Base-by-base conservation (phyloP, 1,140 invertebrate species). In the Drosophila simulans region DNA sequence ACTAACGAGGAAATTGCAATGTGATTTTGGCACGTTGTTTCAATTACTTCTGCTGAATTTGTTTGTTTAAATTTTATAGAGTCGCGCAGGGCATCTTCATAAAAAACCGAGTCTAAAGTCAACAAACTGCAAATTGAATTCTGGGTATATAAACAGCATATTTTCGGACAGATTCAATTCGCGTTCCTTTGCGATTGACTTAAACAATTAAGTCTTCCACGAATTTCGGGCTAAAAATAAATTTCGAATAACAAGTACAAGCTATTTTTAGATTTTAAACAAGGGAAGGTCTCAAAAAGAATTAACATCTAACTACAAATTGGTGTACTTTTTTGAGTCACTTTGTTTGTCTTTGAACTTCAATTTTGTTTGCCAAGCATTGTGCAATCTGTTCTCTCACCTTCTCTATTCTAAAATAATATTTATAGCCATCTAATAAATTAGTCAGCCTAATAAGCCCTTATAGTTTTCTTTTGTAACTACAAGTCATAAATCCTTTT, bases 141-240 rank as follows among this genome's bases (percentile, higher is more conserved):
- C 59, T 66, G 20, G 4, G 35, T 35, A 64, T 11, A 40, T n/a
- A 60, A n/a, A 25, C 39, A 39, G 31, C 17, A 35, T 46, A 54
- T 76, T 55, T 59, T 43, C 40, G 43, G 42, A 42, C 25, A 37
- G 22, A 37, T 37, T 17, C 62, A 45, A 22, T 42, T 57, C 42
- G 48, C 46, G 39, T 20, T 68, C 34, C 25, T 20, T 11, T 10
- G 10, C 8, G 8, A 43, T 43, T 43, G 42, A 45, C 17, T 45
- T 31, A 2, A 76, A 66, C 71, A 75, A 75, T 75, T 75, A 48
- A 75, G 46, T 40, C 40, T 74, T 75, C 75, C 51, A 75, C 45
- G 15, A 34, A 45, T 11, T 22, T 20, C 51, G 42, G 31, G 15
- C 34, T 49, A 43, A 72, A 53, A 15, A 37, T 17, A 39, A 27